Evolutionary conservation across 2,113 vertebrate genomes (phyloP).

Genomic region (Murina feae): DNA sequence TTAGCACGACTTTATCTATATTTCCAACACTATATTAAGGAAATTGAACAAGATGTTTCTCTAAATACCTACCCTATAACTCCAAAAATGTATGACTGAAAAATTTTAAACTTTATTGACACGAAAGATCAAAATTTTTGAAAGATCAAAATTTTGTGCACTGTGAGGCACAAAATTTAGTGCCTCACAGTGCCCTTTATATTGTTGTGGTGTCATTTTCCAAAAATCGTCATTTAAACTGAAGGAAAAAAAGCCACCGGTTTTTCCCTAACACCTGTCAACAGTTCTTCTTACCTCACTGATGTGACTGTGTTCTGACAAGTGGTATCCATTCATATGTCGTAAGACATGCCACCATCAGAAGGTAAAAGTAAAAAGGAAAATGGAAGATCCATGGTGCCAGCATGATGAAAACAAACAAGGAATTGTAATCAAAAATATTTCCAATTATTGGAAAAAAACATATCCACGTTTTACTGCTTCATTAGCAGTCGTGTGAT

Average conservation of each 20-base stretch:
- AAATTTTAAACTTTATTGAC: neutral
- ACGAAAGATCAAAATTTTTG: neutral
- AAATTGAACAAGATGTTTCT: neutral
- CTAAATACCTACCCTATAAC: neutral
- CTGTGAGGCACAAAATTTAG: neutral
- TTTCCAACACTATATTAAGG: neutral
- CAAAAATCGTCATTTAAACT: constrained; percentile 8
- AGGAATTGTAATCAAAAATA: neutral
- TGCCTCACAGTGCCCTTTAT: neutral
- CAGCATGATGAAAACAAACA: neutral
- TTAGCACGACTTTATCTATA: neutral
- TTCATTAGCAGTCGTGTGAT: neutral
- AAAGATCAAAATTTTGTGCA: neutral
- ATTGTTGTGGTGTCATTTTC: neutral
- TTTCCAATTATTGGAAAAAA: neutral
- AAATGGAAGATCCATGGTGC: neutral
- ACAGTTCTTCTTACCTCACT: neutral
- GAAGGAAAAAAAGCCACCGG: neutral
- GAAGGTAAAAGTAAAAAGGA: neutral
- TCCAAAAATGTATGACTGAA: neutral
- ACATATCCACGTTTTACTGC: neutral
- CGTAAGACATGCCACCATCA: neutral
- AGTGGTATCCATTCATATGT: neutral
- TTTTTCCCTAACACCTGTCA: neutral
- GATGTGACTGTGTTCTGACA: neutral